Evolutionary conservation across 2,888 invertebrate genomes (phyloP).

Genomic region (Ommatoiulus sabulosus): DNA sequence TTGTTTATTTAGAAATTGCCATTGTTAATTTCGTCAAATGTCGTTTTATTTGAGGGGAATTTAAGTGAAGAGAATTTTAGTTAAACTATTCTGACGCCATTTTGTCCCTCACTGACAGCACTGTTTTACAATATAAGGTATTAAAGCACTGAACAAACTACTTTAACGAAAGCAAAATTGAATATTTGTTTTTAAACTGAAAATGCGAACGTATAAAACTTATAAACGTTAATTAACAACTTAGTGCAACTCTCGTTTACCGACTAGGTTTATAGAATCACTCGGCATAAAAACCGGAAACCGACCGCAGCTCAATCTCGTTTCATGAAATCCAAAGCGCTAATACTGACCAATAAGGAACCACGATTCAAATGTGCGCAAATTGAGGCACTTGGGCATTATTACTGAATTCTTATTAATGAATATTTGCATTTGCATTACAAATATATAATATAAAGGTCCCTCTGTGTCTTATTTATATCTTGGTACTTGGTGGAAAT

Average conservation of each 20-base stretch:
- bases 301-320: background rate
- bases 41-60: no score
- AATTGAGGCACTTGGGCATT: constrained; percentile 56
- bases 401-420: constrained; percentile 47
- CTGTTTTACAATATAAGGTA: background rate
- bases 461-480: background rate
- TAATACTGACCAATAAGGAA: constrained; percentile 37
- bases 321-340: background rate
- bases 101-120: background rate
- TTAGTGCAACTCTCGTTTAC: background rate
- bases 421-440: constrained; percentile 29
- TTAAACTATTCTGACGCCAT: background rate
- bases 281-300: background rate
- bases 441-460: constrained; percentile 41
- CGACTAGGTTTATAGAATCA: background rate
- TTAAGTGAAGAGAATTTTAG: no score
- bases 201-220: background rate
- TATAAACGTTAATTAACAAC: background rate
- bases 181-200: background rate
- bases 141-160: background rate
- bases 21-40: no score
- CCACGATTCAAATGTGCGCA: constrained; percentile 42
- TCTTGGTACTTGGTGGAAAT: background rate
- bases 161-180: background rate
- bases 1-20: no score